Conservation (phyloP, 2,888 invertebrate species). For the Heliconius ismenius region DNA sequence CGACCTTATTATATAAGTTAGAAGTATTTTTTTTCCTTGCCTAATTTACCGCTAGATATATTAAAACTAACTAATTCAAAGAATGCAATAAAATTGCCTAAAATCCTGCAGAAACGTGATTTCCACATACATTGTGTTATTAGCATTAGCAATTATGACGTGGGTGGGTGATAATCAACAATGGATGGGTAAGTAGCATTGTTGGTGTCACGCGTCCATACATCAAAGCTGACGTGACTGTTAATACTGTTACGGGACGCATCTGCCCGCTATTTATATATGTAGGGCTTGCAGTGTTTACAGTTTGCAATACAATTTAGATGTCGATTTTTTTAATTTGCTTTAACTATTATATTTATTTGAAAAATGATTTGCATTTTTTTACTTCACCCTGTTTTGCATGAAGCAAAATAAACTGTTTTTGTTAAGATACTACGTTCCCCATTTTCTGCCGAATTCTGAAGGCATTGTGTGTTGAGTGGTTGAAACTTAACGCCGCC, state of each 20-base stretch:
- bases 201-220: slow-evolving; percentile 66
- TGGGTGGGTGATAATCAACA: slow-evolving; percentile 49
- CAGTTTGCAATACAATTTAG: slow-evolving; percentile 6
- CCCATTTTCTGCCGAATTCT: no score
- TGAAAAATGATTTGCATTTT: neutral
- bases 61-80: neutral
- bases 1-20: no score
- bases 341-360: neutral
- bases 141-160: slow-evolving; percentile 50
- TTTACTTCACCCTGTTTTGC: neutral
- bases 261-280: slow-evolving; percentile 48
- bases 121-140: slow-evolving; percentile 53
- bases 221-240: slow-evolving; percentile 59
- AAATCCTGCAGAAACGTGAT: slow-evolving; percentile 52
- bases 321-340: neutral
- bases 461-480: no score
- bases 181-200: slow-evolving; percentile 54
- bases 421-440: no score
- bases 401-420: no score
- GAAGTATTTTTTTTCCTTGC: neutral
- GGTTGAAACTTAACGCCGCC: no score
- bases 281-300: slow-evolving; percentile 22
- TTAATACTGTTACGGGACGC: slow-evolving; percentile 46
- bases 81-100: neutral
- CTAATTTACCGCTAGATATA: neutral